Base-by-base conservation (phyloP, 2,888 invertebrate species). In the Chirona hameri region DNA sequence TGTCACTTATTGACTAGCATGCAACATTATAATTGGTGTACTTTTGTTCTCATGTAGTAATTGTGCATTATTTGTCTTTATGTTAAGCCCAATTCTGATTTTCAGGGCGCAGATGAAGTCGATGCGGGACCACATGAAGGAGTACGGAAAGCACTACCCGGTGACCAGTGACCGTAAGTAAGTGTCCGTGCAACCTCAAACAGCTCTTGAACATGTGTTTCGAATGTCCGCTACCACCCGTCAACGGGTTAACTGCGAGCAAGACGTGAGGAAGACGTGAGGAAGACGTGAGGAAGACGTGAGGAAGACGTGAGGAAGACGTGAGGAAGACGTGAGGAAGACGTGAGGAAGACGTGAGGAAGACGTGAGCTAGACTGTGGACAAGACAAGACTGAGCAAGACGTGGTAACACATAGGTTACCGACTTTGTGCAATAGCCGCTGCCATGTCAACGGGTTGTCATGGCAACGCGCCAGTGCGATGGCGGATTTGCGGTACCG, bases 111-210 rank as follows among this genome's bases (percentile, higher is more conserved):
- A 99, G 91, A 92, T 94, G 90, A 88, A 91, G 48, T 91, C 93
- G 86, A 92, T 98, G 92, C 93, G 95, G 87, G 89, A 92, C 29
- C 98, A 98, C 88, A 88, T 99, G 14, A 89, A 91, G 83, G 92
- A 92, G 86, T 94, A 98, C 88, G 91, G 92, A 84, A 93, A 97
- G 85, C 92, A 95, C 87, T 99, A 99, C 89, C 97, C 97, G 0
- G 86, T 95, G 24, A 90, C 92, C 24, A 80, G 48, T 15, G 48
- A 79, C 27, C 39, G 60, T 7, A 82, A 27, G 72, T 52, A 69
- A 57, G 31, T 12, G 9, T 48, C 48, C 9, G 48, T 7, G 12
- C 48, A 12, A 48, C 48, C 12, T 7, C 48, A 7, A 12, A 48
- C 48, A 48, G 48, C 48, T n/a, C n/a, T n/a, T n/a, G n/a, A n/a